phyloP scores from a whole-genome alignment of 2,888 invertebrate genomes.

The Macrosoma leucophasiata region DNA sequence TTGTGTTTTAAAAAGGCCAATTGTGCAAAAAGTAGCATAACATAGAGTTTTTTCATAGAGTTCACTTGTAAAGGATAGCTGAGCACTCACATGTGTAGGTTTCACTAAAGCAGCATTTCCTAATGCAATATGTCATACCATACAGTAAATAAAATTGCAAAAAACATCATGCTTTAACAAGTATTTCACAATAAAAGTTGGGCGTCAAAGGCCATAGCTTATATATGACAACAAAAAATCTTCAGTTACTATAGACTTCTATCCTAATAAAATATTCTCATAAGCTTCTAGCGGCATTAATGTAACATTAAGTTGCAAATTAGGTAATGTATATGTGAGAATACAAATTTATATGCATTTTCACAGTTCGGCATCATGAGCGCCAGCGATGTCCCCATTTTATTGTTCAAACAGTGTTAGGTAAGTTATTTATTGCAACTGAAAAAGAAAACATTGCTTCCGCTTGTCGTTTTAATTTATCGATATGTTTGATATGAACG shows the following conservation, averaged over 20 bases:
- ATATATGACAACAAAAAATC: too few species aligned
- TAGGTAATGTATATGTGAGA: slow-evolving; percentile 67
- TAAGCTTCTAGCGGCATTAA: slow-evolving; percentile 44
- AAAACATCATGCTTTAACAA: slow-evolving; percentile 3
- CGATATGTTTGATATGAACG: slow-evolving; percentile 27
- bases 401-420: slow-evolving; percentile 32
- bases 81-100: too few species aligned
- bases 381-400: slow-evolving; percentile 33
- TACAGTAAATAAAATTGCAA: slow-evolving; percentile 1
- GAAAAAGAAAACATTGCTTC: slow-evolving; percentile 27
- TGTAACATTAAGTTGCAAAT: slow-evolving; percentile 63
- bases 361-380: slow-evolving; percentile 31
- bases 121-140: too few species aligned
- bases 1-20: too few species aligned
- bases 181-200: too few species aligned
- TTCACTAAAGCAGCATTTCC: too few species aligned
- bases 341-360: slow-evolving; percentile 44
- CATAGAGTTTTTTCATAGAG: too few species aligned
- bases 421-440: slow-evolving; percentile 34
- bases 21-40: too few species aligned
- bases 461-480: slow-evolving; percentile 25
- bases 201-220: slow-evolving; percentile 46
- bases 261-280: slow-evolving; percentile 47
- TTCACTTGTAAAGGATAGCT: too few species aligned
- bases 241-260: slow-evolving; percentile 25